Evolutionary conservation across 30 jellyfish, hydroid and myxozoan species (phyloP), one percentile per base, ranked within the genome.

Genomic region (Rhopilema esculentum): DNA sequence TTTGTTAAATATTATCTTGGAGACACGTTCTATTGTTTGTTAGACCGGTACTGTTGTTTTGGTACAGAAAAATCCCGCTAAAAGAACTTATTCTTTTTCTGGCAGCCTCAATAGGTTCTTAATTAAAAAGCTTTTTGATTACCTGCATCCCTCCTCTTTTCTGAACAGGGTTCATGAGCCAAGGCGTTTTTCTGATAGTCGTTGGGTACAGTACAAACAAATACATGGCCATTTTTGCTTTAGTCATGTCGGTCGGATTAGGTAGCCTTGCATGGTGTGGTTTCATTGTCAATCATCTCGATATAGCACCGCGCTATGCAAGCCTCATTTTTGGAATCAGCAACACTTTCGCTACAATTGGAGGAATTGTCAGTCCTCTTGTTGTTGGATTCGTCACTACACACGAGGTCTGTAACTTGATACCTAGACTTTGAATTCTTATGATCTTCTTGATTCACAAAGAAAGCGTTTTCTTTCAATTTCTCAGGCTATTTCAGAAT

Each of bases 201-300:
- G 97, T 89, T 25, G 98, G 97, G 1, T 94, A 75, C 84, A 79
- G 97, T n/a, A 80, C 92, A 30, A 79, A 66, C 74, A 64, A 82
- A 23, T 23, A 89, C 49, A 79, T 94, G 21, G 97, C 98, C 2
- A 84, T 94, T 0, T 48, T 89, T 65, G 98, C 93, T 24, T 83
- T 94, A 64, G 89, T 97, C 4, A 80, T 94, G 71, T 97, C 98
- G 0, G 92, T 94, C 31, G 97, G 98, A 18, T 75, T 94, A 27
- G 97, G 98, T 20, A 97, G 98, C 70, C 82, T 94, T 7, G 92
- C 98, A 0, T 89, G 96, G 96, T 77, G 97, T 64, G 98, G 98
- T 0, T 94, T 94, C 68, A 97, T 97, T 28, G 87, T 89, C 80
- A 94, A 94, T 50, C 98, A 94, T 57, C 86, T 94, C 40, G 98